Evolutionary conservation across 1,140 invertebrate species (phyloP), one percentile per base, ranked within the genome.

Genomic region (Akabosia matsudoensis): DNA sequence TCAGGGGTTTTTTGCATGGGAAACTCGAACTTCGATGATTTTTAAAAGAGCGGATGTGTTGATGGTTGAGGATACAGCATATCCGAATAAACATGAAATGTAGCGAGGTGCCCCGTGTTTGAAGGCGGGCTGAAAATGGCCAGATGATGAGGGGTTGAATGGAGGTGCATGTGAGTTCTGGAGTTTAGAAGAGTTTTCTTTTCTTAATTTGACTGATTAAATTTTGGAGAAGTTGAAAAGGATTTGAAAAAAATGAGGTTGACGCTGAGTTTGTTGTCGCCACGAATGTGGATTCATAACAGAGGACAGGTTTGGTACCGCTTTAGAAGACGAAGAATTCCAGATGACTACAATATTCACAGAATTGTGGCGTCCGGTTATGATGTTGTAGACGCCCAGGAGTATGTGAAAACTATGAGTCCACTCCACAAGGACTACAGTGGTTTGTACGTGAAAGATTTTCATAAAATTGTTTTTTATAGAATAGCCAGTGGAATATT

Each of bases 341-440:
- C 1, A 4, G 51, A 78, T 16, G 31, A 61, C 16, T 34, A 16
- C 24, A 56, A 52, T 13, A 33, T 64, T 7, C 16, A 26, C 14
- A 73, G 34, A 24, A 71, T 81, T 13, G 33, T 37, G 0, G 61
- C 67, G 18, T 31, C 26, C 22, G 80, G 80, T 1, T 37, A 74
- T 45, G n/a, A 71, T 3, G 73, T 81, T 7, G 52, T 76, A 52
- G 80, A 81, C 73, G 75, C 78, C 4, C 78, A 78, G 76, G 76
- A 81, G 70, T 79, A 74, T 78, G 74, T 74, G 52, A 61, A 33
- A 16, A 1, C 33, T 2, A 37, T 72, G 51, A 67, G 45, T 79
- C 28, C 33, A 51, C 7, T 77, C 70, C 34, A 74, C 73, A 45
- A 3, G 18, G 80, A 81, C 70, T 54, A 61, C 18, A 72, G 77